phyloP scores from a whole-genome alignment of 2,113 vertebrate species.

The Platysternon megacephalum region DNA sequence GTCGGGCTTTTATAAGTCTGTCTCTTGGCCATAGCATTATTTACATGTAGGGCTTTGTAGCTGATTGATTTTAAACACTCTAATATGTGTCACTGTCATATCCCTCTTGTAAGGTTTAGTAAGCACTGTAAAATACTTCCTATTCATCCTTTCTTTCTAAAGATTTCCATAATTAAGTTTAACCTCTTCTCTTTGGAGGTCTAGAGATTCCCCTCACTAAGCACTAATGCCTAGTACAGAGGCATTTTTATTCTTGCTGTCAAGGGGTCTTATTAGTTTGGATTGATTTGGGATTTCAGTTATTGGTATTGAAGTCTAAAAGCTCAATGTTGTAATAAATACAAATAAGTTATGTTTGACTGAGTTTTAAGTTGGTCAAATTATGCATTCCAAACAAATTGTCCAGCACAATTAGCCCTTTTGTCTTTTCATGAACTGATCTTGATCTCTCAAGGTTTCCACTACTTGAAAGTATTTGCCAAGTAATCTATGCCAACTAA shows the following conservation, averaged over 20 bases:
- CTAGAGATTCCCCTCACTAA: not conserved
- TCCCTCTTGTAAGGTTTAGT: not conserved
- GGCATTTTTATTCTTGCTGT: conserved; percentile 2
- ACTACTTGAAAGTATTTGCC: not conserved
- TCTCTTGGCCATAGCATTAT: not conserved
- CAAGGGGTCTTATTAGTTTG: conserved; percentile 20
- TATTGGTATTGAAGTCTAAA: not conserved
- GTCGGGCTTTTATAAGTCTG: not conserved
- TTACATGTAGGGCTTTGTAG: not conserved
- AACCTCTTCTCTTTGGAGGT: not conserved
- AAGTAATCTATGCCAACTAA: not conserved
- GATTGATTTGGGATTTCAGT: not conserved
- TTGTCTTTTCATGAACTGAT: not conserved
- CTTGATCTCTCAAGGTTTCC: not conserved
- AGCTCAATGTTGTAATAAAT: not conserved
- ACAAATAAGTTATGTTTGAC: not conserved
- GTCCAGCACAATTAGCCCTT: not conserved
- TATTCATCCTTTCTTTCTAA: not conserved
- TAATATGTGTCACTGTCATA: not conserved
- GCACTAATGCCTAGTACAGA: not conserved
- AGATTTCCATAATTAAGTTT: conserved; percentile 23
- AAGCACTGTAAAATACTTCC: not conserved
- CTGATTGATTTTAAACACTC: not conserved
- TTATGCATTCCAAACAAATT: not conserved
- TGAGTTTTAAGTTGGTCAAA: not conserved